Percentiles rank a stretch among this genome's conserved stretches.
Evolutionary conservation across 2,888 invertebrate genomes (phyloP).

Genomic region (Nephrocerus scutellatus): DNA sequence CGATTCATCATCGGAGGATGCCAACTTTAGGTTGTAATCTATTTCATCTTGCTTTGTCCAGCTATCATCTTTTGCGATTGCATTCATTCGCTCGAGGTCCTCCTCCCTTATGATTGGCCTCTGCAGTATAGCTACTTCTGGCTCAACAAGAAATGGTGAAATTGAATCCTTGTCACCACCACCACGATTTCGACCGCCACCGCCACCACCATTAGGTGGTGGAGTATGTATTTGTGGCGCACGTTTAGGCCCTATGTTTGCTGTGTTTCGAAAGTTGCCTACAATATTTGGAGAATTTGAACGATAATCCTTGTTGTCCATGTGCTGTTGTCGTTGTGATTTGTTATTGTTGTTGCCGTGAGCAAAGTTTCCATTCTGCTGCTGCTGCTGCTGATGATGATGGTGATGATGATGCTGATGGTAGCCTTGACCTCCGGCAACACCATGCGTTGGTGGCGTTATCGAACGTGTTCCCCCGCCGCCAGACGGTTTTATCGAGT

Average conservation of each 20-base stretch:
- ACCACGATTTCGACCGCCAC: slow-evolving; percentile 27
- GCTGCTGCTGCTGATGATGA: slow-evolving; percentile 14
- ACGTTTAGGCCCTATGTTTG: slow-evolving; percentile 39
- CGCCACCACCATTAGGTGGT: slow-evolving; percentile 27
- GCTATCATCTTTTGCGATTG: slow-evolving; percentile 79
- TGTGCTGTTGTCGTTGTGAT: no score
- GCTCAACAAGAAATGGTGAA: slow-evolving; percentile 39
- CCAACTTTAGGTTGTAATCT: slow-evolving; percentile 89
- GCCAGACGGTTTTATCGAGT: slow-evolving; percentile 23
- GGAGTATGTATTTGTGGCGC: slow-evolving; percentile 32
- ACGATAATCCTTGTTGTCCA: slow-evolving; percentile 33
- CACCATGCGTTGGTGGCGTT: slow-evolving; percentile 17
- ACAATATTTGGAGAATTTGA: slow-evolving; percentile 28
- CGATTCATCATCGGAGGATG: slow-evolving; percentile 88
- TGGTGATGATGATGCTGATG: slow-evolving; percentile 18
- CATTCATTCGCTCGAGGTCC: slow-evolving; percentile 85
- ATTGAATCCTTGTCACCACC: slow-evolving; percentile 38
- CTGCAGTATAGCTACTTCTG: slow-evolving; percentile 60
- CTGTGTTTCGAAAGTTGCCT: slow-evolving; percentile 36
- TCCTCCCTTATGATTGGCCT: slow-evolving; percentile 89
- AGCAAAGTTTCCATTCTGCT: background rate
- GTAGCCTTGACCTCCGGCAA: slow-evolving; percentile 11
- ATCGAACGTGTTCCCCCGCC: slow-evolving; percentile 18
- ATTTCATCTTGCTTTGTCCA: slow-evolving; percentile 92
- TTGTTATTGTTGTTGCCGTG: background rate